Percentiles rank a stretch among this genome's conserved stretches.
Conservation (phyloP, 2,113 vertebrate species). For the Camelus bactrianus region DNA sequence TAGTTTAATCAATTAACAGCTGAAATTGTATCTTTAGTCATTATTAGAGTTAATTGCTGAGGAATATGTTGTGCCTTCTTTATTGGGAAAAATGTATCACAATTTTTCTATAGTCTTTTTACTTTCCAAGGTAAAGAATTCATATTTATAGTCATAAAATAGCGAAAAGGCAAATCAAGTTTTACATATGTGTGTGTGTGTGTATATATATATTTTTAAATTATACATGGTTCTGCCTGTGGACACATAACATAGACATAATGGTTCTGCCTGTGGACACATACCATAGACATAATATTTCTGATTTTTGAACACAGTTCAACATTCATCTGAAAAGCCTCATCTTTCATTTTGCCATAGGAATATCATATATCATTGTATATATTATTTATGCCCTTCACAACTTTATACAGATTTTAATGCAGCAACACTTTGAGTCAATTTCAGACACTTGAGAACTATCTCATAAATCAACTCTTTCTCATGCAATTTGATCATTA, state of each 20-base stretch:
- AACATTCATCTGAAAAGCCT: slow-evolving; percentile 50
- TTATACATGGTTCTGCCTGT: slow-evolving; percentile 66
- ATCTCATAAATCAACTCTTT: slow-evolving; percentile 61
- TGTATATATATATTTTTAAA: neutral
- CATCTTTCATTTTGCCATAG: slow-evolving; percentile 40
- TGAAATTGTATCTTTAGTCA: slow-evolving; percentile 74
- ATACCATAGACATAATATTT: slow-evolving; percentile 67
- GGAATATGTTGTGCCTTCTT: slow-evolving; percentile 83
- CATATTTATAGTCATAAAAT: slow-evolving; percentile 77
- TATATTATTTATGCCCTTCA: slow-evolving; percentile 52
- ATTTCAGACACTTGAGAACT: neutral
- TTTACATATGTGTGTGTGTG: neutral
- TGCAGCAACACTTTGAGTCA: neutral
- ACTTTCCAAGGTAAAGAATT: slow-evolving; percentile 82
- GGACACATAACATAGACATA: slow-evolving; percentile 67
- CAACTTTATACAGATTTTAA: slow-evolving; percentile 26
- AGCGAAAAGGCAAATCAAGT: slow-evolving; percentile 70
- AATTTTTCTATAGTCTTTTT: slow-evolving; percentile 76
- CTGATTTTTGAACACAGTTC: neutral
- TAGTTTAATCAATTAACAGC: slow-evolving; percentile 77
- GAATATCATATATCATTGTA: neutral
- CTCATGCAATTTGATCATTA: slow-evolving; percentile 62
- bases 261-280: slow-evolving; percentile 69
- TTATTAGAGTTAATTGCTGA: slow-evolving; percentile 78
- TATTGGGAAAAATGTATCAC: slow-evolving; percentile 74